These are phyloP conservation scores for Clepsis dumicolana DNA, from an alignment of 2,888 invertebrate genomes.

Conservation along the genomic window DNA sequence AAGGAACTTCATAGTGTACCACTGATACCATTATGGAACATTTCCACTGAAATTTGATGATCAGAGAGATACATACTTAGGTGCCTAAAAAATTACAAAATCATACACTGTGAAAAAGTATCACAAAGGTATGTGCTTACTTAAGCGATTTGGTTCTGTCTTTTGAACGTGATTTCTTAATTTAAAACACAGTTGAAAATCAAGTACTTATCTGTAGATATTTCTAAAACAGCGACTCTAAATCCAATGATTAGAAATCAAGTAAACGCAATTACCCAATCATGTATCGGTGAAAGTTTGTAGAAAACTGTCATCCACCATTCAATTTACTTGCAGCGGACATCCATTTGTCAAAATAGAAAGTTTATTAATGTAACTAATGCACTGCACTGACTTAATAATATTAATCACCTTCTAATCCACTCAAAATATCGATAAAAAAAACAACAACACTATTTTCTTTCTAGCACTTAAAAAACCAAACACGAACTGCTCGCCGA, in stretches of 20 bases:
- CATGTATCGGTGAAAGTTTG: constrained; percentile 70
- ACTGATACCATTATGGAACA: no score
- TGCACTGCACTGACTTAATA: constrained; percentile 45
- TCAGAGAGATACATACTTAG: no score
- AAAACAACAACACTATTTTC: not conserved
- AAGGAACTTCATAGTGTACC: not conserved
- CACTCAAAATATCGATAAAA: not conserved
- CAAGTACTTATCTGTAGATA: not conserved
- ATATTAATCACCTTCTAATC: constrained; percentile 18
- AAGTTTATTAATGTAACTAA: constrained; percentile 67
- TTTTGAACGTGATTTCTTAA: no score
- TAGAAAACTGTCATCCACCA: constrained; percentile 60
- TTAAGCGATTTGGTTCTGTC: no score
- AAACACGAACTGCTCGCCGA: not conserved
- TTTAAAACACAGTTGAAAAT: not conserved
- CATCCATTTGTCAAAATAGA: constrained; percentile 73
- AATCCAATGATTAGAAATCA: constrained; percentile 28
- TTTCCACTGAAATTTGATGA: no score
- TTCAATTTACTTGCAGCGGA: constrained; percentile 56
- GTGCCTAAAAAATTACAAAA: no score
- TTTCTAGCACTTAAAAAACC: not conserved
- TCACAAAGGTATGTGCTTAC: no score
- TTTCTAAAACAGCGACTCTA: not conserved
- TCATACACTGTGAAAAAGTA: no score
- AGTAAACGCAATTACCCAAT: constrained; percentile 42